phyloP scores from a whole-genome alignment of 2,797 vertebrate species.

The Urophycis tenuis region DNA sequence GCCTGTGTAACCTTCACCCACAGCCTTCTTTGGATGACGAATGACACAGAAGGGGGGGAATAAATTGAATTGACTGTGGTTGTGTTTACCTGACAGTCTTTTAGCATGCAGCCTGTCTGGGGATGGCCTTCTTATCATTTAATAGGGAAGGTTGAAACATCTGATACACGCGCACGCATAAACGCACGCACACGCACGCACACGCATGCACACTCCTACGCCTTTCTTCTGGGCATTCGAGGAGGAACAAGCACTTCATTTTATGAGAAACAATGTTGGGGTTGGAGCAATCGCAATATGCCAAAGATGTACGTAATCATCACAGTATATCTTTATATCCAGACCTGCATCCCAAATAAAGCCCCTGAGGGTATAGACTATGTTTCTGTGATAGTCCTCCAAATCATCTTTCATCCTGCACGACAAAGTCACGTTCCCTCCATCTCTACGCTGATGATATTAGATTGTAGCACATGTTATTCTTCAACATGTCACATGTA shows the following conservation, averaged over 20 bases:
- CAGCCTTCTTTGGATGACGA: conserved; percentile 35
- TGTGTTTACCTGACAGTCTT: conserved; percentile 32
- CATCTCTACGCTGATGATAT: background rate
- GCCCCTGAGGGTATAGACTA: background rate
- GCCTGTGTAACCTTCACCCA: conserved; percentile 43
- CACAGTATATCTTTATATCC: background rate
- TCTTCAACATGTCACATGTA: background rate
- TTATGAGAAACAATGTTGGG: background rate
- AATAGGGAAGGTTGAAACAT: conserved; percentile 49
- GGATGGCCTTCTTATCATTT: conserved; percentile 53
- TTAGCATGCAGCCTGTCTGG: conserved; percentile 42
- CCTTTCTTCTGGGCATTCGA: background rate
- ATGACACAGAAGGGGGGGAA: conserved; percentile 31
- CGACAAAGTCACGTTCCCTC: background rate
- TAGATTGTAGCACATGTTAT: background rate
- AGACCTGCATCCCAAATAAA: background rate
- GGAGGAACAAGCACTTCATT: background rate
- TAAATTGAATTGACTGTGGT: conserved; percentile 27
- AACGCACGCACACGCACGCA: background rate
- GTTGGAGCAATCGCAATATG: background rate
- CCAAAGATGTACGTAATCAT: background rate
- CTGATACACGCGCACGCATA: conserved; percentile 27
- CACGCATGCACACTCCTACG: background rate
- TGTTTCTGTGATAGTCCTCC: background rate
- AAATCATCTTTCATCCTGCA: background rate